Conservation (phyloP, 2,888 invertebrate genomes). For the Liodrosophila aerea region DNA sequence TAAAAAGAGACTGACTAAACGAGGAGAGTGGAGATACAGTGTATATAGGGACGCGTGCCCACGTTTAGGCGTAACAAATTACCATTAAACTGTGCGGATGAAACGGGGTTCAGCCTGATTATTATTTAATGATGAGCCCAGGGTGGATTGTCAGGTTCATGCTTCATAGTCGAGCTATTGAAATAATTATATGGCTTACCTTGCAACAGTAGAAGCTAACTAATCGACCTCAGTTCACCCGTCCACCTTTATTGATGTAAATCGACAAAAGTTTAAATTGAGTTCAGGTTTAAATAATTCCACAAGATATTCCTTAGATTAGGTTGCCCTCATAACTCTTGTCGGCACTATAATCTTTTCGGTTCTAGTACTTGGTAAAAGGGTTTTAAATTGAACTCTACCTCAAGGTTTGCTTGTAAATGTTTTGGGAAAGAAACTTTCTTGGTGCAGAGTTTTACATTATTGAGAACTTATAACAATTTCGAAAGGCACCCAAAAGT, state of each 20-base stretch:
- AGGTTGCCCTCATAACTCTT: too few species aligned
- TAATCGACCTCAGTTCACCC: slow-evolving; percentile 10
- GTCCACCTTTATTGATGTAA: slow-evolving; percentile 20
- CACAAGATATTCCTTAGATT: background rate
- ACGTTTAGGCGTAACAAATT: slow-evolving; percentile 82
- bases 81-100: slow-evolving; percentile 63
- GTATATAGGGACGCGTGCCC: slow-evolving; percentile 65
- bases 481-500: slow-evolving; percentile 1
- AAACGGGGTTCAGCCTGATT: slow-evolving; percentile 47
- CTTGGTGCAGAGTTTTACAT: too few species aligned
- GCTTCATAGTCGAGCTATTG: slow-evolving; percentile 32
- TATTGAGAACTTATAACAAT: too few species aligned
- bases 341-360: too few species aligned
- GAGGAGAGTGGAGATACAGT: background rate
- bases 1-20: background rate
- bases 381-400: too few species aligned
- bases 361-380: too few species aligned
- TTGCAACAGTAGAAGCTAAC: slow-evolving; percentile 13
- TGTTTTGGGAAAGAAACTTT: too few species aligned
- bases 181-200: slow-evolving; percentile 52
- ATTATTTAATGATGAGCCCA: slow-evolving; percentile 74
- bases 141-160: slow-evolving; percentile 49
- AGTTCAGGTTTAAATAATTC: background rate
- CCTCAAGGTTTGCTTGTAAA: too few species aligned
- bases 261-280: slow-evolving; percentile 39